Evolutionary conservation across 1,140 invertebrate genomes (phyloP).

Genomic region (Rhopalosiphum padi): DNA sequence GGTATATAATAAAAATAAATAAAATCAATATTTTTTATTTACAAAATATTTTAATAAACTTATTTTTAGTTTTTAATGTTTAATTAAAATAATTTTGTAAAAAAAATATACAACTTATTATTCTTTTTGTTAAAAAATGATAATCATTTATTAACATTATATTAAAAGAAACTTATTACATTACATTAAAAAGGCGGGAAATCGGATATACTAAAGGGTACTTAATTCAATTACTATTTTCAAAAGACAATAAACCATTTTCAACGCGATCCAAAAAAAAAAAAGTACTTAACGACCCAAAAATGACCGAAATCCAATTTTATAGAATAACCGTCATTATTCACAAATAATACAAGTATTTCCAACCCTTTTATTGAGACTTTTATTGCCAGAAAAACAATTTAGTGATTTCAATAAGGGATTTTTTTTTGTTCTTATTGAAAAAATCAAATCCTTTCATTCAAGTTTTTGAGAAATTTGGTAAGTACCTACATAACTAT

Average conservation of each 20-base stretch:
- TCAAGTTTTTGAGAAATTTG: background rate
- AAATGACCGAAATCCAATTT: conserved; percentile 31
- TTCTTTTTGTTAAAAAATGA: background rate
- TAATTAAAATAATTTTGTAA: background rate
- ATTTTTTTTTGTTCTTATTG: background rate
- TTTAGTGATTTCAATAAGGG: background rate
- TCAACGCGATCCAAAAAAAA: background rate
- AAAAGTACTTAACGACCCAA: background rate
- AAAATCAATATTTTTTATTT: background rate
- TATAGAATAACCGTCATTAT: conserved; percentile 31
- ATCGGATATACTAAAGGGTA: background rate
- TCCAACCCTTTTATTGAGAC: background rate
- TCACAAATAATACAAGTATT: conserved; percentile 16
- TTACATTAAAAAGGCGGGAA: background rate
- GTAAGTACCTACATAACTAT: background rate
- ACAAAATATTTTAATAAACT: background rate
- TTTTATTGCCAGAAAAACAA: background rate
- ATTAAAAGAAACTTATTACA: background rate
- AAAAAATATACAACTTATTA: background rate
- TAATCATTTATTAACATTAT: background rate
- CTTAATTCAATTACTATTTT: background rate
- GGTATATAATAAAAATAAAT: background rate
- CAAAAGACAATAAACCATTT: background rate
- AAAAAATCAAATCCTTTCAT: background rate
- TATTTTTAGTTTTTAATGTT: background rate